A percentile compares a stretch with the other conserved stretches of the same genome.
Conservation (phyloP, 2,797 vertebrate species). For the Erithacus rubecula region DNA sequence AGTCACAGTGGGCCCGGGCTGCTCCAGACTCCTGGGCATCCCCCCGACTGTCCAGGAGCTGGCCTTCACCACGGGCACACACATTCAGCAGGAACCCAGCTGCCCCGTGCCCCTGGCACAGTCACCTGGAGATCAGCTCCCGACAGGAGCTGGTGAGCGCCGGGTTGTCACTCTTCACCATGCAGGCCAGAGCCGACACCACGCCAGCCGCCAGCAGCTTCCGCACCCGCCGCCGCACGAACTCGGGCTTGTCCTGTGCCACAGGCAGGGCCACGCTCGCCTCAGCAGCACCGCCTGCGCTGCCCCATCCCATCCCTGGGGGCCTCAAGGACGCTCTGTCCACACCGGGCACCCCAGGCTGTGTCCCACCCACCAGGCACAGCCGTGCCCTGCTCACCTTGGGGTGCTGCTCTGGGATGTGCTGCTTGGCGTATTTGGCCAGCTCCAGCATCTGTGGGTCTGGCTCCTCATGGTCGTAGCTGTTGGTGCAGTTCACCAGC, state of each 20-base stretch:
- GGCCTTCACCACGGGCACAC: accelerated
- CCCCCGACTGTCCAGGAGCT: background rate
- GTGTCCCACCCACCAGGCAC: background rate
- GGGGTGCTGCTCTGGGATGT: constrained; percentile 94
- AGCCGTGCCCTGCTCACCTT: constrained; percentile 77
- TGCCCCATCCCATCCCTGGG: accelerated
- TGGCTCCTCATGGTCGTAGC: constrained; percentile 91
- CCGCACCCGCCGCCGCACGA: constrained; percentile 84
- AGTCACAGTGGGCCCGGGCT: accelerated
- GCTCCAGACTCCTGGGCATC: background rate
- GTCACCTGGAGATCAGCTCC: constrained; percentile 91
- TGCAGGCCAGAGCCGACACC: constrained; percentile 92
- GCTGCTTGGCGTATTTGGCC: constrained; percentile 97
- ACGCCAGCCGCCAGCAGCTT: constrained; percentile 89
- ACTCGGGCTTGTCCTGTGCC: constrained; percentile 85
- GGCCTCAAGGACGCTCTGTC: background rate
- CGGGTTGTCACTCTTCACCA: constrained; percentile 92
- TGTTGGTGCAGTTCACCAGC: constrained; percentile 96
- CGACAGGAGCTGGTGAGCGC: constrained; percentile 87
- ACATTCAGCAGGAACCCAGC: background rate
- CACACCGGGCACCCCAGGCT: background rate
- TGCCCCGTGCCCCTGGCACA: accelerated
- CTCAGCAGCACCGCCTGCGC: background rate
- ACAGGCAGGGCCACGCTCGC: accelerated
- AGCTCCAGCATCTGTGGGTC: constrained; percentile 97